Base-by-base conservation (phyloP, 2,888 invertebrate genomes). In the Tolmerus cingulatus region DNA sequence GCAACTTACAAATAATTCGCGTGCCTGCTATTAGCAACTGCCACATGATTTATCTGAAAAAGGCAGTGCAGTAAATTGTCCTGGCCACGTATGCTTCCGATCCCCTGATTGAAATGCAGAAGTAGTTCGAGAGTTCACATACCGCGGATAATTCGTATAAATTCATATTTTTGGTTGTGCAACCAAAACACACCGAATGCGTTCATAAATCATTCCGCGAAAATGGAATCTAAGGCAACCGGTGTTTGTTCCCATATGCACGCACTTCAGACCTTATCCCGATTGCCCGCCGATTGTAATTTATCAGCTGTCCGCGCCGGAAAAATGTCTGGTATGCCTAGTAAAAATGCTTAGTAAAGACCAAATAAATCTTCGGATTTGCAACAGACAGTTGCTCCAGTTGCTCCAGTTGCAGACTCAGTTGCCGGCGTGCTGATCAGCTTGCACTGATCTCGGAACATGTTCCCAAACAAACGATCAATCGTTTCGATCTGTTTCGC, bases 391-490 rank as follows among this genome's bases (percentile, higher is more conserved):
- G 37, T 77, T 77, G 37, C 77, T 40, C 77, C 37, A 77, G 37
- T 77, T 77, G 37, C 77, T 40, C 77, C 77, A 77, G 23, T 40
- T 77, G 77, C 34, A 37, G 8, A 4, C 12, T 8, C 8, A 77
- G 37, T 40, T 19, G 37, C 37, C 27, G 77, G n/a, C 23, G 23
- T 40, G 77, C 37, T 30, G 77, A 77, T 77, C 77, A 37, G n/a
- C 16, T 34, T 37, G 40, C 40, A n/a, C 77, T 34, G 77, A 77
- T 40, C 37, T 40, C 9, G 23, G 40, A 77, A n/a, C 37, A 77
- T 77, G 77, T 77, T 77, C 27, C 66, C 30, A 76, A 40, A 76
- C 76, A 76, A 76, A 76, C 77, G 77, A 77, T 77, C 77, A 30
- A 77, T 77, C 77, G 19, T 9, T 8, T 14, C 23, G 66, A 23